Conservation (phyloP, 2,888 invertebrate genomes). For the Cryptocephalus primarius region DNA sequence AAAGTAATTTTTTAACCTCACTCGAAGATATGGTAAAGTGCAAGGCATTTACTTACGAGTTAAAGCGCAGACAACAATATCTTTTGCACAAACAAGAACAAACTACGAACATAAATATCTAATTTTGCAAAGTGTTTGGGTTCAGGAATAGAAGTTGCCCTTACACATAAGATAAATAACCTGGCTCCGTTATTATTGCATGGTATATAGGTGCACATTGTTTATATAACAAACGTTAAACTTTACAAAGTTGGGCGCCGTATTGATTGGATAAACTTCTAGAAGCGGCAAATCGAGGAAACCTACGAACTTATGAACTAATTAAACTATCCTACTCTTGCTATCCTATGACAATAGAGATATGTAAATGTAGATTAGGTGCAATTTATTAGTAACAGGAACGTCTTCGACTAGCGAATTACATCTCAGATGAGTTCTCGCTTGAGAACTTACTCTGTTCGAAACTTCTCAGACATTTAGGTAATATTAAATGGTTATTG, state of each 20-base stretch:
- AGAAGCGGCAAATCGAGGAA: slow-evolving; percentile 18
- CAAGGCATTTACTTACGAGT: slow-evolving; percentile 3
- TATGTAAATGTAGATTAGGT: slow-evolving; percentile 34
- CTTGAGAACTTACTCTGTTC: no score
- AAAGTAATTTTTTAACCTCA: no score
- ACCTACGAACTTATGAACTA: slow-evolving; percentile 38
- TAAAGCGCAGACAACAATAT: slow-evolving; percentile 7
- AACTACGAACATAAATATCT: slow-evolving; percentile 20
- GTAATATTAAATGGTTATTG: no score
- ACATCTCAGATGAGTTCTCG: background rate
- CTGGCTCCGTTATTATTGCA: slow-evolving; percentile 29
- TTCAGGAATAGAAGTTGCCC: slow-evolving; percentile 19
- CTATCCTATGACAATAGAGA: slow-evolving; percentile 37
- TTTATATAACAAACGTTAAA: slow-evolving; percentile 38
- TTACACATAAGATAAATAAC: slow-evolving; percentile 29
- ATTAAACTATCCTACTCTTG: slow-evolving; percentile 37
- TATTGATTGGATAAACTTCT: slow-evolving; percentile 37
- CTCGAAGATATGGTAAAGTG: no score
- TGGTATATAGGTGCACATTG: slow-evolving; percentile 30
- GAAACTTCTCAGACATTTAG: no score
- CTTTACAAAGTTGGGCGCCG: slow-evolving; percentile 31
- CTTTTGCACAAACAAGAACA: slow-evolving; percentile 13
- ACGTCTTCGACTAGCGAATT: slow-evolving; percentile 10
- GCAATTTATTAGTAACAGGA: slow-evolving; percentile 19
- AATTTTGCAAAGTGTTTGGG: slow-evolving; percentile 20